Conservation (phyloP, 2,888 invertebrate genomes). For the Epicampocera succincta region DNA sequence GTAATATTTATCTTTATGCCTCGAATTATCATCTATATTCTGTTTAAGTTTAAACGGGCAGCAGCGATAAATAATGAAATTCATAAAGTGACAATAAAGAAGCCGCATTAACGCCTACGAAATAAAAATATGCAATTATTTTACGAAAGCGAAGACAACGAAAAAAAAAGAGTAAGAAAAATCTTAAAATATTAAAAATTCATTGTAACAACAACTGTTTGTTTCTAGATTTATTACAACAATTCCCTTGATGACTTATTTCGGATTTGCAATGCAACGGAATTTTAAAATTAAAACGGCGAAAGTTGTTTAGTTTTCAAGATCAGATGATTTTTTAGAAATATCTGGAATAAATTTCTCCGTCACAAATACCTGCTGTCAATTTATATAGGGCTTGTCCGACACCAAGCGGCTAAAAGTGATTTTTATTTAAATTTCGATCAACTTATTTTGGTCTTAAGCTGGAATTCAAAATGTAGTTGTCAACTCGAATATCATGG, state of each 20-base stretch:
- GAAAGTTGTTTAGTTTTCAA: neutral
- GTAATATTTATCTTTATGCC: constrained; percentile 41
- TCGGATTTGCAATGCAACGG: constrained; percentile 20
- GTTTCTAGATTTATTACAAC: constrained; percentile 50
- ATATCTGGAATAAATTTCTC: neutral
- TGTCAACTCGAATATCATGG: no score
- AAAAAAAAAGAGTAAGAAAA: neutral
- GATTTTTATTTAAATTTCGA: no score
- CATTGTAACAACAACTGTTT: constrained; percentile 52
- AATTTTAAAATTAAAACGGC: constrained; percentile 28
- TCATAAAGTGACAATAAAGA: constrained; percentile 56
- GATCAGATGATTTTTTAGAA: no score
- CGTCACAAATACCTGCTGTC: neutral
- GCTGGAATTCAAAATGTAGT: no score
- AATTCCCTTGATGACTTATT: constrained; percentile 42
- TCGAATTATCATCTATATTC: constrained; percentile 54
- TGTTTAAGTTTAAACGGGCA: constrained; percentile 39
- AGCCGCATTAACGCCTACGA: constrained; percentile 57
- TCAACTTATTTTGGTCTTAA: no score
- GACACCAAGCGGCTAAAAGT: no score
- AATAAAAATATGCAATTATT: constrained; percentile 47
- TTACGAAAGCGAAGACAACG: constrained; percentile 3
- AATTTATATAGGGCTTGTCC: no score
- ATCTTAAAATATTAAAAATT: constrained; percentile 60
- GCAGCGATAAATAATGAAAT: constrained; percentile 58